Conservation (phyloP, 64 coral and sea anemone genomes). For the Montipora foliosa region DNA sequence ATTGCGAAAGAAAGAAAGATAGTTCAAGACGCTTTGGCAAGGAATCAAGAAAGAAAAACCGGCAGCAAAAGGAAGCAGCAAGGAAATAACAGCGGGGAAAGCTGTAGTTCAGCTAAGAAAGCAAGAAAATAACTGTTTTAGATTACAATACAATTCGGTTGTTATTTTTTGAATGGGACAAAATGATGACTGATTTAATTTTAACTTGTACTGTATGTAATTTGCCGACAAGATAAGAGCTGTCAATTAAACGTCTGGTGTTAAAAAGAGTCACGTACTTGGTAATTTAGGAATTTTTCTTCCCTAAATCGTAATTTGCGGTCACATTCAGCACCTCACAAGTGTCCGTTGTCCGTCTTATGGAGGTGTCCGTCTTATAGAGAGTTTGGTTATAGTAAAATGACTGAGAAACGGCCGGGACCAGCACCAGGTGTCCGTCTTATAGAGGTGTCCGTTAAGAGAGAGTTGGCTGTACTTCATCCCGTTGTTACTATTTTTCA, state of each 20-base stretch:
- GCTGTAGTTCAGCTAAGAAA: conserved; percentile 43
- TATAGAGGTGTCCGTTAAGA: not conserved
- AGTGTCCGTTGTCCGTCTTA: conserved; percentile 14
- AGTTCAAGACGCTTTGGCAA: conserved; percentile 39
- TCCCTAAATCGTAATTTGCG: too few species aligned
- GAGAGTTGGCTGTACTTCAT: not conserved
- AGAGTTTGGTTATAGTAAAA: conserved; percentile 1
- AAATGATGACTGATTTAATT: conserved; percentile 45
- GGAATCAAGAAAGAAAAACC: conserved; percentile 38
- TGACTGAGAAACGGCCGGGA: not conserved
- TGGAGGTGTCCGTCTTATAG: conserved; percentile 10
- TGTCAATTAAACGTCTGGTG: conserved; percentile 49
- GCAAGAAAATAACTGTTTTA: conserved; percentile 38
- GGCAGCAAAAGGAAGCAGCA: conserved; percentile 37
- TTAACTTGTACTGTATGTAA: conserved; percentile 52
- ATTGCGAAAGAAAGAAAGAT: conserved; percentile 48
- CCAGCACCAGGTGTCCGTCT: not conserved
- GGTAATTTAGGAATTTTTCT: too few species aligned
- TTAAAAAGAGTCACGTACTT: conserved; percentile 37
- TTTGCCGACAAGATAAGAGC: conserved; percentile 39
- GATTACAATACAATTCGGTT: conserved; percentile 39
- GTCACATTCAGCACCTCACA: not conserved
- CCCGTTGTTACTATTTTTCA: too few species aligned
- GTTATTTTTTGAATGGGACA: conserved; percentile 26
- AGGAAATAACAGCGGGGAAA: conserved; percentile 41